Percentiles rank a stretch among this genome's conserved stretches.
Conservation (phyloP, 2,888 invertebrate genomes). For the Drosophila mulleri region DNA sequence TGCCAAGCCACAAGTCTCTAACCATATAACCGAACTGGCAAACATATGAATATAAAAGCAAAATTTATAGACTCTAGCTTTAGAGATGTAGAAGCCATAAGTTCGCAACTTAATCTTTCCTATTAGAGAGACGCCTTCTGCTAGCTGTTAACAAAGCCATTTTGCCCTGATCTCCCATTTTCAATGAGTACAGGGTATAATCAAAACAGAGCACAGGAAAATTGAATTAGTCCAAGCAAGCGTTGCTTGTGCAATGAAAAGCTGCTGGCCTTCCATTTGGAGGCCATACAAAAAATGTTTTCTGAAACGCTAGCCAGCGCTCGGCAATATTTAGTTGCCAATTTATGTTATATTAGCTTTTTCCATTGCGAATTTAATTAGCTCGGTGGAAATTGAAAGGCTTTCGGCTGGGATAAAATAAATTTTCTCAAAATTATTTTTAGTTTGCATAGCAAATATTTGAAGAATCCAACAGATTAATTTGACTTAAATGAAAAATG, state of each 20-base stretch:
- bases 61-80: too few relatives aligned
- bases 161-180: too few relatives aligned
- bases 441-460: too few relatives aligned
- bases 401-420: not conserved
- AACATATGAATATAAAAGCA: too few relatives aligned
- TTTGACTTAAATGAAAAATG: not conserved
- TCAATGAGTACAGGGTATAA: too few relatives aligned
- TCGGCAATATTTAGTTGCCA: not conserved
- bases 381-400: not conserved
- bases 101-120: too few relatives aligned
- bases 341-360: not conserved
- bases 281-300: not conserved
- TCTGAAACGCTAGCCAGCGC: not conserved
- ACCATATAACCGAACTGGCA: too few relatives aligned
- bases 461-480: not conserved
- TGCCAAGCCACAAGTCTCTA: too few relatives aligned
- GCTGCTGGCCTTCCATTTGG: not conserved
- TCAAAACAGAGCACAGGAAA: not conserved
- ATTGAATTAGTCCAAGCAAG: not conserved
- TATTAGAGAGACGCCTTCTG: too few relatives aligned
- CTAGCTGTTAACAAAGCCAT: too few relatives aligned
- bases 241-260: not conserved
- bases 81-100: too few relatives aligned
- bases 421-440: not conserved
- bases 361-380: not conserved